Percentiles rank a stretch among this genome's conserved stretches.
Conservation (phyloP, 2,888 invertebrate genomes). For the Ectobius pallidus region DNA sequence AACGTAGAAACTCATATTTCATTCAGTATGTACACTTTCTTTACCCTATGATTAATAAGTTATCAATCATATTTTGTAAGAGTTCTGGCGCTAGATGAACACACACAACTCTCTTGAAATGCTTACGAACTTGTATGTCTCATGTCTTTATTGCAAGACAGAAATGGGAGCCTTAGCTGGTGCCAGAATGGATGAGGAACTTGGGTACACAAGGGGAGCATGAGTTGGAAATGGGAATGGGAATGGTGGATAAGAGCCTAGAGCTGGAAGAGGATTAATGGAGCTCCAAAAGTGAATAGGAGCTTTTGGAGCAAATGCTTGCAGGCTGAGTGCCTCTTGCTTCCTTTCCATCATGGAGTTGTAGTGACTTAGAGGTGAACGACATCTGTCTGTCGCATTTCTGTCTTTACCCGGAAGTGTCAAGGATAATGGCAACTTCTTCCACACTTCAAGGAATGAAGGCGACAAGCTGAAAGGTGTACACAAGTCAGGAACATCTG, state of each 20-base stretch:
- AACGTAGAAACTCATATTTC: too few species aligned
- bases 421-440: constrained; percentile 44
- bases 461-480: constrained; percentile 41
- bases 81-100: too few species aligned
- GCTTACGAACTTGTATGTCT: too few species aligned
- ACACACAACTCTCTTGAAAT: too few species aligned
- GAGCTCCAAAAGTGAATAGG: constrained; percentile 53
- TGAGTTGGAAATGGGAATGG: constrained; percentile 35
- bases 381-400: constrained; percentile 37
- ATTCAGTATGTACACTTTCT: too few species aligned
- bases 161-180: constrained; percentile 38
- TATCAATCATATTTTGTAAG: too few species aligned
- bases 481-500: constrained; percentile 42
- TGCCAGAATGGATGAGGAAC: constrained; percentile 21
- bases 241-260: constrained; percentile 41
- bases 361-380: constrained; percentile 18
- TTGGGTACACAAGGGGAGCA: constrained; percentile 23
- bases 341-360: background rate
- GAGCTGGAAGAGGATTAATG: constrained; percentile 48
- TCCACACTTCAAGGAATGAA: constrained; percentile 43
- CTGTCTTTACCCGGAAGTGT: constrained; percentile 41
- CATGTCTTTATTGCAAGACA: constrained; percentile 33
- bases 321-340: constrained; percentile 41
- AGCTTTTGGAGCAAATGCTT: constrained; percentile 44
- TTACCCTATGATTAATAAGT: too few species aligned